These are phyloP conservation scores for Choloepus didactylus DNA, from an alignment of 2,797 vertebrate species.

Conservation along the genomic window DNA sequence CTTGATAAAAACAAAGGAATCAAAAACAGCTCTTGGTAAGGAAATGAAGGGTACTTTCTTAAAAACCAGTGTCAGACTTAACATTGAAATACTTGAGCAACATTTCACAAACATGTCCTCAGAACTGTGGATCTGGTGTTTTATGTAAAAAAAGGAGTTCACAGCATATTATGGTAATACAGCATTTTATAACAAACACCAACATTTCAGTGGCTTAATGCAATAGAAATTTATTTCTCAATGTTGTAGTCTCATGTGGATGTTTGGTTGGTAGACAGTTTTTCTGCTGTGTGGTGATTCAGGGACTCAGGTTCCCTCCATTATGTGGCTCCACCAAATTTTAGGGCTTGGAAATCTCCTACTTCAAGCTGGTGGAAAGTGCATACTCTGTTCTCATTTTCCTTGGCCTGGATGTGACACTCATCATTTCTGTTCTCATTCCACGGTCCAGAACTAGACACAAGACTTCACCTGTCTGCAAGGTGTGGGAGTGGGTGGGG, in stretches of 20 bases:
- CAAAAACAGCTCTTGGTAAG: slow-evolving; percentile 30
- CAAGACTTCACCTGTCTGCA: slow-evolving; percentile 12
- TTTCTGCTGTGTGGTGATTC: background rate
- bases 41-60: slow-evolving; percentile 19
- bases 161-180: background rate
- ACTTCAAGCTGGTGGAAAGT: slow-evolving; percentile 47
- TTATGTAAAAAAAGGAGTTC: slow-evolving; percentile 12
- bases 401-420: slow-evolving; percentile 1
- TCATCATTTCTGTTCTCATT: slow-evolving; percentile 25
- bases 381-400: background rate
- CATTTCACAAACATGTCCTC: slow-evolving; percentile 34
- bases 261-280: slow-evolving; percentile 12
- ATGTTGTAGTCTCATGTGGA: background rate
- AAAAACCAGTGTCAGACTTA: slow-evolving; percentile 13
- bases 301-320: background rate
- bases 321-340: background rate
- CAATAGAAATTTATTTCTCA: background rate
- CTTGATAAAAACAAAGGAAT: background rate
- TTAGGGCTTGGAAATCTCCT: slow-evolving; percentile 38
- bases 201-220: background rate
- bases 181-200: background rate
- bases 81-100: slow-evolving; percentile 42
- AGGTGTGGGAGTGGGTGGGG: background rate
- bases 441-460: background rate
- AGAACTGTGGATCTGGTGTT: slow-evolving; percentile 7